Evolutionary conservation across 2,113 vertebrate species (phyloP).

Genomic region (Murina feae): DNA sequence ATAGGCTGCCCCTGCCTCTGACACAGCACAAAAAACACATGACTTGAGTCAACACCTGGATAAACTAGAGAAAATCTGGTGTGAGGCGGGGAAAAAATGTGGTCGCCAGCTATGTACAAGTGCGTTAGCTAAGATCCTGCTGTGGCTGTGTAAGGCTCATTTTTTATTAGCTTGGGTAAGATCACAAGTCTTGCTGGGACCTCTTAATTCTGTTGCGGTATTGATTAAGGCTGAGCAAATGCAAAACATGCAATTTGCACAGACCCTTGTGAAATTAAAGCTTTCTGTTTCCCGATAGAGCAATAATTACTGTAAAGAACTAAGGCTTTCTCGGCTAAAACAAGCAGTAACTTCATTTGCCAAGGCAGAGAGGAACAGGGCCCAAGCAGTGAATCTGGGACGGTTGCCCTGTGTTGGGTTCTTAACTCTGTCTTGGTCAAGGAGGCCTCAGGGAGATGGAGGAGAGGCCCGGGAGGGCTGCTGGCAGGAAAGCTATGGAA

Average conservation of each 20-base stretch:
- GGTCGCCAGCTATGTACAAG: background rate
- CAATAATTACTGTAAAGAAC: constrained; percentile 46
- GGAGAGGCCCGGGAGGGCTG: fast-evolving
- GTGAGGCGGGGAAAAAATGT: background rate
- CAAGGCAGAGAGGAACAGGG: background rate
- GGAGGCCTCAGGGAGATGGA: background rate
- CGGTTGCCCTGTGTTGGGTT: background rate
- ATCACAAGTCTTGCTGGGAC: constrained; percentile 39
- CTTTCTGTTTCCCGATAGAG: constrained; percentile 34
- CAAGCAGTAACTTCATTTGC: background rate
- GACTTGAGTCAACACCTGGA: background rate
- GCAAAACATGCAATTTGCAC: constrained; percentile 49
- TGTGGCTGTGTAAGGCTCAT: background rate
- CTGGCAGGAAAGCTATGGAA: background rate
- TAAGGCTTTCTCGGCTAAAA: background rate
- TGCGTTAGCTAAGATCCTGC: background rate
- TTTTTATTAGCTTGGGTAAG: constrained; percentile 57
- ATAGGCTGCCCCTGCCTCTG: background rate
- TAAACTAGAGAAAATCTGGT: constrained; percentile 9
- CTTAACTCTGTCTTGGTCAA: background rate
- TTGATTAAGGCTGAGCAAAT: constrained; percentile 58
- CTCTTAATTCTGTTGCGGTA: constrained; percentile 58
- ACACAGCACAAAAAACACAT: background rate
- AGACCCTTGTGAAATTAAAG: constrained; percentile 58
- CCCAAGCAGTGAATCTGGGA: background rate